Evolutionary conservation across 2,888 invertebrate genomes (phyloP).

Genomic region (Ditula angustiorana): DNA sequence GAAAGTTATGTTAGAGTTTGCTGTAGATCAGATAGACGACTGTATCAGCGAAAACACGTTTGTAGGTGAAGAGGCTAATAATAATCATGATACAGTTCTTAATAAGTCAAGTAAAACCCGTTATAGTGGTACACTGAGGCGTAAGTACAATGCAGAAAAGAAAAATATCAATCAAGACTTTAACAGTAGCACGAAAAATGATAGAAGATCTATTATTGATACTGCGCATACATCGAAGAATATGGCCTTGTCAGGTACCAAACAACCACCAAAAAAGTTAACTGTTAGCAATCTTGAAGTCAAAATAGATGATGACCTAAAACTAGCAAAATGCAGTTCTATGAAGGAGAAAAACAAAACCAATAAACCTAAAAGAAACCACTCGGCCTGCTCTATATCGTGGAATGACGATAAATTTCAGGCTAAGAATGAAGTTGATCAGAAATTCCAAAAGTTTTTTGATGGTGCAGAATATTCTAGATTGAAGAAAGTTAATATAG

Average conservation of each 20-base stretch:
- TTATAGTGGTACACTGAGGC: slow-evolving; percentile 44
- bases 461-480: slow-evolving; percentile 58
- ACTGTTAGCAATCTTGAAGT: slow-evolving; percentile 45
- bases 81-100: slow-evolving; percentile 42
- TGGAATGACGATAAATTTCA: slow-evolving; percentile 76
- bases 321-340: slow-evolving; percentile 56
- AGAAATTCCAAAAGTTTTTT: slow-evolving; percentile 74
- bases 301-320: slow-evolving; percentile 50
- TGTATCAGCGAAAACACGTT: slow-evolving; percentile 46
- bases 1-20: slow-evolving; percentile 74
- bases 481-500: slow-evolving; percentile 46
- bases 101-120: slow-evolving; percentile 48
- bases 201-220: slow-evolving; percentile 41
- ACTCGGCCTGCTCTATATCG: slow-evolving; percentile 79
- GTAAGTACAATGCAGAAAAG: slow-evolving; percentile 51
- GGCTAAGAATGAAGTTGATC: slow-evolving; percentile 66
- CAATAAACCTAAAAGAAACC: slow-evolving; percentile 69
- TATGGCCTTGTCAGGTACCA: slow-evolving; percentile 52
- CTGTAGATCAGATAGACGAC: slow-evolving; percentile 68
- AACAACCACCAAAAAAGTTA: slow-evolving; percentile 52
- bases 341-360: slow-evolving; percentile 55
- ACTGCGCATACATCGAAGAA: slow-evolving; percentile 38
- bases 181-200: slow-evolving; percentile 15
- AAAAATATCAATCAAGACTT: slow-evolving; percentile 36
- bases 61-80: slow-evolving; percentile 8